Base-by-base conservation (phyloP, 2,797 vertebrate genomes). In the Sebastes steindachneri region DNA sequence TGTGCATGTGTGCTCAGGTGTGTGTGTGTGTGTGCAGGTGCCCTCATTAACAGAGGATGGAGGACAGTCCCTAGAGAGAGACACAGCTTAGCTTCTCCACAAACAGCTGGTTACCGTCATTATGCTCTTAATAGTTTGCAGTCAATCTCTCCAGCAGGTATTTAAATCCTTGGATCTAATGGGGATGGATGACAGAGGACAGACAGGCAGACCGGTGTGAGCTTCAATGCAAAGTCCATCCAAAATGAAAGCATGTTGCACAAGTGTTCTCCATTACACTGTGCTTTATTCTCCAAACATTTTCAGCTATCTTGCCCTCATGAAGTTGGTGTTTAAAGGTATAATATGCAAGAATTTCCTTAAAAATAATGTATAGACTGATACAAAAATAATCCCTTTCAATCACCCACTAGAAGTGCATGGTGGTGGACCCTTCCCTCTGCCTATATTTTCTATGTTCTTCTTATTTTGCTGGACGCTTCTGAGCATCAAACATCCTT, bases 101-200 rank as follows among this genome's bases (percentile, higher is more conserved):
- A 63, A 85, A 80, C 68, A 84, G 83, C 79, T 48, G 41, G 7
- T 73, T 55, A 3, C 68, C 37, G 0, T 80, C 76, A 67, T 79
- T 73, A 62, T 33, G 35, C 59, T 68, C 69, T 41, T 60, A 74
- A 64, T 48, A 70, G 48, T 57, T 37, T 48, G 60, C 26, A 62
- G 17, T 26, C 57, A 66, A 55, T 69, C 53, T 5, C 28, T 51
- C 48, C 17, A 23, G 37, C 41, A 70, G 26, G 28, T 29, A 58
- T 72, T 9, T 67, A 8, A 71, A 37, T 21, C 10, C n/a, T 41
- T 17, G 9, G 12, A 26, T 78, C 25, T 58, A 57, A 58, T 28
- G 4, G 9, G 21, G 70, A 48, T 41, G 11, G 9, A 60, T 55
- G 23, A 53, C 17, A 68, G 17, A 35, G n/a, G 28, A 28, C 11